Base-by-base conservation (phyloP, 2,888 invertebrate species). In the Plebejus argus region DNA sequence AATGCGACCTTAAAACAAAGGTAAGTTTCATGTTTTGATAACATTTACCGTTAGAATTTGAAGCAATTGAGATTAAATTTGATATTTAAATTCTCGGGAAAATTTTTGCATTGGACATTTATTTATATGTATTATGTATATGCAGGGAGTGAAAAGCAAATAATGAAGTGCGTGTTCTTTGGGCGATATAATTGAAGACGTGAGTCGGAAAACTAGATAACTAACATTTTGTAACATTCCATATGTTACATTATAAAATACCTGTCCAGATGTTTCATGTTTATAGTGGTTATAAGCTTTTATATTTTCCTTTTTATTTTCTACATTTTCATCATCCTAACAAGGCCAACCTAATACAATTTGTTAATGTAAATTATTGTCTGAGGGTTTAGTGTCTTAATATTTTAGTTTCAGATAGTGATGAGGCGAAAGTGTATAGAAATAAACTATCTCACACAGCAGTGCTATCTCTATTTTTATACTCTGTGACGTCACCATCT, bases 401-500 rank as follows among this genome's bases (percentile, higher is more conserved):
- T 66, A 66, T 66, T 28, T 66, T 66, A 28, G n/a, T 15, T 53
- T 4, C 8, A 66, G n/a, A 61, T 12, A 15, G 15, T 10, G 66
- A 6, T 18, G 28, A 66, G 28, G 33, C 28, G 28, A 66, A 66
- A 33, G 66, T 66, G 28, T 33, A 33, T 66, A 7, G 66, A 66
- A 66, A 66, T 79, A 76, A 79, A 66, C 53, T 72, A 76, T 79
- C 79, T 79, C 75, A 58, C 71, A 12, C 66, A 70, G 75, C 78
- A 76, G 23, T 70, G 61, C 76, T 78, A 76, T 76, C 72, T 77
- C 77, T 82, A 79, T 82, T 81, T 79, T 81, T 79, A 79, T 78
- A 79, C 71, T 70, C 71, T 70, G 76, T 81, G 79, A 79, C 78
- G 79, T 79, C 80, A 81, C 33, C 58, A 76, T 76, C 78, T 77